phyloP scores from a whole-genome alignment of 2,888 invertebrate species.

The Epicampocera succincta region DNA sequence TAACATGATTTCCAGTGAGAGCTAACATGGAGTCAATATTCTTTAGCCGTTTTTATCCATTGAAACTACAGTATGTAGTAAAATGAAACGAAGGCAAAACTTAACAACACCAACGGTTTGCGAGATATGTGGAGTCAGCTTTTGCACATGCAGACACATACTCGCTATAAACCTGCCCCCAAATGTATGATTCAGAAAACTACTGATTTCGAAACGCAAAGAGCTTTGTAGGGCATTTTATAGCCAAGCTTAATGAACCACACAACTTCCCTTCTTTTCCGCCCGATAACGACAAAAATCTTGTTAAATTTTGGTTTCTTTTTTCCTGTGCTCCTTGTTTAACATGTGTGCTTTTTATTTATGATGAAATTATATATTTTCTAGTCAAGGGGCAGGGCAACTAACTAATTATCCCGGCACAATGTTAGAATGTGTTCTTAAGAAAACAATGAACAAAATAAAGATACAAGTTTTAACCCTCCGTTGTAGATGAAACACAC shows the following conservation, averaged over 20 bases:
- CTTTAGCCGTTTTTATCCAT: too few relatives aligned
- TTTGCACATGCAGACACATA: too few relatives aligned
- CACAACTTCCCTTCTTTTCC: slow-evolving; percentile 11
- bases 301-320: slow-evolving; percentile 40
- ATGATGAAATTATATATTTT: slow-evolving; percentile 70
- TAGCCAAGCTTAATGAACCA: slow-evolving; percentile 35
- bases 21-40: too few relatives aligned
- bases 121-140: too few relatives aligned
- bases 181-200: too few relatives aligned
- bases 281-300: slow-evolving; percentile 36
- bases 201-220: too few relatives aligned
- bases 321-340: slow-evolving; percentile 34
- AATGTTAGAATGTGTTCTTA: slow-evolving; percentile 72
- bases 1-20: too few relatives aligned
- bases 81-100: too few relatives aligned
- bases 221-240: slow-evolving; percentile 13
- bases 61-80: too few relatives aligned
- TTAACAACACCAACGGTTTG: too few relatives aligned
- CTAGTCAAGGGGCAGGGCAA: slow-evolving; percentile 73
- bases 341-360: slow-evolving; percentile 77
- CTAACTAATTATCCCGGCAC: slow-evolving; percentile 79
- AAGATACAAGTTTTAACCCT: slow-evolving; percentile 56
- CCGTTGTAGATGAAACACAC: not conserved
- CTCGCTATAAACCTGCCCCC: too few relatives aligned
- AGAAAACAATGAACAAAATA: slow-evolving; percentile 38